phyloP scores from a whole-genome alignment of 2,113 vertebrate species.

The Petrocephalus zakoni region DNA sequence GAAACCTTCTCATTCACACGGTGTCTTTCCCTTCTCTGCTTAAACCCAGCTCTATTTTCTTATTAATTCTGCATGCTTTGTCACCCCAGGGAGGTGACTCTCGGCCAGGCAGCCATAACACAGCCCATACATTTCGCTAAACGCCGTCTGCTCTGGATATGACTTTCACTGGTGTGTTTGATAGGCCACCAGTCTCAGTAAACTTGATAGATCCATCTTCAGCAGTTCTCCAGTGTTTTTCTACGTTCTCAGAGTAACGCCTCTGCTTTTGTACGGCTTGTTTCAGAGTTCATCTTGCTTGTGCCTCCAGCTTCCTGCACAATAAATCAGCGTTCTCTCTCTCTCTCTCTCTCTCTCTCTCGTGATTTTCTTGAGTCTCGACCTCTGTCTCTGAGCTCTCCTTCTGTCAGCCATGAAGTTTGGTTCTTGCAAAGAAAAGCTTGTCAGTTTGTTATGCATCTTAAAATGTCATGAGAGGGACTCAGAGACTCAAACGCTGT shows the following conservation, averaged over 20 bases:
- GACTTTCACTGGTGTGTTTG: not conserved
- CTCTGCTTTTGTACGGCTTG: not conserved
- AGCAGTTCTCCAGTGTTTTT: not conserved
- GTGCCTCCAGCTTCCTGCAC: not conserved
- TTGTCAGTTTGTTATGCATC: not conserved
- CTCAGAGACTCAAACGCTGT: not conserved
- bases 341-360: not conserved
- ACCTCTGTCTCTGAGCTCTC: not conserved
- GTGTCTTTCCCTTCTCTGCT: not conserved
- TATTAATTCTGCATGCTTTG: not conserved
- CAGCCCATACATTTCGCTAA: not conserved
- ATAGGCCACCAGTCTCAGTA: not conserved
- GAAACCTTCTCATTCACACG: not conserved
- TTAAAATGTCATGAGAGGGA: not conserved
- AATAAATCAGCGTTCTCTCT: not conserved
- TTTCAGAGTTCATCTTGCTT: not conserved
- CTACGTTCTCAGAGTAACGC: not conserved
- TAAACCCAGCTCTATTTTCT: not conserved
- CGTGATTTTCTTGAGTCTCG: not conserved
- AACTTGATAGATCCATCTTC: not conserved
- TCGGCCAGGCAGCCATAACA: not conserved
- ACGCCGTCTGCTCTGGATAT: not conserved
- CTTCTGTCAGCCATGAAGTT: not conserved
- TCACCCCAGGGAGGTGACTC: not conserved
- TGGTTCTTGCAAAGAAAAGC: not conserved